phyloP scores from a whole-genome alignment of 23 tunicate genomes.

The Corella eumyota region DNA sequence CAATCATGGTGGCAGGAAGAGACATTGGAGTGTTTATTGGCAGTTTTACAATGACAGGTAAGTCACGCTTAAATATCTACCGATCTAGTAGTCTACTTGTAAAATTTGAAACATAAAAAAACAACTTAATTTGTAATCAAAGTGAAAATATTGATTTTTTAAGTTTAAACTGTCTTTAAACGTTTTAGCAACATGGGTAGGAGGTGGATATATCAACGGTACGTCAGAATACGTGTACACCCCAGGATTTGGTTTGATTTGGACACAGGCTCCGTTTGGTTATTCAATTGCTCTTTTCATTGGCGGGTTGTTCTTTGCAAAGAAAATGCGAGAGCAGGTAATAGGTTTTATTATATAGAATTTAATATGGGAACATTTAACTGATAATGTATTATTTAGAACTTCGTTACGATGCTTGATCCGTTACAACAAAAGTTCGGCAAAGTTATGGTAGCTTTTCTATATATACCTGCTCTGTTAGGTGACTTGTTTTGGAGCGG shows the following conservation, averaged over 20 bases:
- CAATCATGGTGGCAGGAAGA: constrained; percentile 82
- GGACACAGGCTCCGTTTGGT: constrained; percentile 90
- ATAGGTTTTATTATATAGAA: neutral
- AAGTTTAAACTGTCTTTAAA: neutral
- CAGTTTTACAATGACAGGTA: constrained; percentile 97
- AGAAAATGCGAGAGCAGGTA: constrained; percentile 63
- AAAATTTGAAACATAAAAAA: no score
- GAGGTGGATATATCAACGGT: constrained; percentile 97
- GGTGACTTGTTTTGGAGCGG: constrained; percentile 98
- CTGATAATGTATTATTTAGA: constrained; percentile 18
- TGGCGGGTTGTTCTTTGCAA: constrained; percentile 84
- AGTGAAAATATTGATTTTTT: neutral
- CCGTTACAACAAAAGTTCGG: constrained; percentile 90
- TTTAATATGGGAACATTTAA: neutral
- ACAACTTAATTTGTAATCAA: neutral
- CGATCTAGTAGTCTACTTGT: neutral
- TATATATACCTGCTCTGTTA: constrained; percentile 81
- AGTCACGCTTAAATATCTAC: no score
- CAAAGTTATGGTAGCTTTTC: constrained; percentile 68
- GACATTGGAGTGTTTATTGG: constrained; percentile 88
- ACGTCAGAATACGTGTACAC: constrained; percentile 74
- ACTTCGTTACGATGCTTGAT: constrained; percentile 95
- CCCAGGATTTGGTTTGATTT: constrained; percentile 61
- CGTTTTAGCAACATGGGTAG: constrained; percentile 90
- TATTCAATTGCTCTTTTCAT: constrained; percentile 45